These are phyloP conservation scores for Hirundichthys speculiger DNA, from an alignment of 2,113 vertebrate species.

Conservation along the genomic window DNA sequence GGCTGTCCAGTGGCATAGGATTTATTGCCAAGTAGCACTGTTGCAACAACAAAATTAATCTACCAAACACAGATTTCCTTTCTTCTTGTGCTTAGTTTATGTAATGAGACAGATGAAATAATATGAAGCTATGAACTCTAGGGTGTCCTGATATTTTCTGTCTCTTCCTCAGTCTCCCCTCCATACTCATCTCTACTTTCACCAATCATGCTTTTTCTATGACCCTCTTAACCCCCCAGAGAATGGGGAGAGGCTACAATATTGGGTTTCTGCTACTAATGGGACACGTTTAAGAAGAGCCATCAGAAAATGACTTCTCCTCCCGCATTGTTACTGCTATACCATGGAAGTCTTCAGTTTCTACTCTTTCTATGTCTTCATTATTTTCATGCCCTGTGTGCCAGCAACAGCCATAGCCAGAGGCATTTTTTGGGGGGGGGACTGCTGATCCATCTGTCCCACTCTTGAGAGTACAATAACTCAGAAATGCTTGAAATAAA, in stretches of 20 bases:
- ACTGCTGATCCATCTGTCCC: background rate
- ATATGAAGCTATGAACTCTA: slow-evolving; percentile 19
- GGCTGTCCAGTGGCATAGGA: too few species aligned
- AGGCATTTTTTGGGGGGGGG: background rate
- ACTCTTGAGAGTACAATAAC: too few species aligned
- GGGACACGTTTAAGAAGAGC: slow-evolving; percentile 51
- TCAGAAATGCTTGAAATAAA: too few species aligned
- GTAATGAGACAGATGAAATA: slow-evolving; percentile 24
- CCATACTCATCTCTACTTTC: slow-evolving; percentile 28
- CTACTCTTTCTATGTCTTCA: slow-evolving; percentile 8
- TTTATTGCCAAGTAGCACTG: too few species aligned
- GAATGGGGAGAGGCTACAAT: slow-evolving; percentile 40
- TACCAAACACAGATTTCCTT: too few species aligned
- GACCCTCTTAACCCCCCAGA: slow-evolving; percentile 57
- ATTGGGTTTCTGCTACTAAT: slow-evolving; percentile 66
- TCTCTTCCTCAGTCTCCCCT: slow-evolving; percentile 9
- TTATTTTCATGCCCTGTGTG: slow-evolving; percentile 10
- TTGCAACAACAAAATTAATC: too few species aligned
- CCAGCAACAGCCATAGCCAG: background rate
- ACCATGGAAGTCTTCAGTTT: slow-evolving; percentile 39
- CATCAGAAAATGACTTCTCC: slow-evolving; percentile 46
- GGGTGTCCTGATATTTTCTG: slow-evolving; percentile 13
- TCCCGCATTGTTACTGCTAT: slow-evolving; percentile 30
- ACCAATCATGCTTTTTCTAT: slow-evolving; percentile 45
- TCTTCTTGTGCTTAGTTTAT: too few species aligned